Evolutionary conservation across 2,113 vertebrate genomes (phyloP), one percentile per base, ranked within the genome.

Genomic region (Genyomyrus donnyi): DNA sequence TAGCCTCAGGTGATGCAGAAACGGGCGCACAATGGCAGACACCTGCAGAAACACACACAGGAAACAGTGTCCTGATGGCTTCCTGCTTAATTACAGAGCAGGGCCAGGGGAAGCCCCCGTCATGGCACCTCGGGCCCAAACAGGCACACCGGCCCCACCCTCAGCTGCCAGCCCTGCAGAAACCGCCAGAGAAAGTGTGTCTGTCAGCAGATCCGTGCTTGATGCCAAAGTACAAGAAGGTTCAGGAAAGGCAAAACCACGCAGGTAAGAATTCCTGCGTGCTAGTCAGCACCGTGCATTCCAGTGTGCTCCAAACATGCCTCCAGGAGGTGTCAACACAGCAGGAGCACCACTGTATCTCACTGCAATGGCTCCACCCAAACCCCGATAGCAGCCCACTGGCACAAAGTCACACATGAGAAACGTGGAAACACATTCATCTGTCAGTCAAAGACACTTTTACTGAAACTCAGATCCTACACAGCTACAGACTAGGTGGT

Each of bases 11-110:
- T 92, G 84, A 91, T 87, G 92, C 89, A 93, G 92, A 92, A 94
- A 88, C 89, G 91, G 87, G 90, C 31, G 11, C 56, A 62, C 87
- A 89, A 31, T 89, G 62, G 53, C 89, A 90, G 87, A 88, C 96
- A 96, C 95, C 95, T 96, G 95, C 93, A 95, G 95, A 96, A 96
- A 95, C 93, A 95, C 93, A 94, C 94, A 94, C 89, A 94, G 94
- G 95, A 95, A 95, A 94, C 92, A 90, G 91, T 92, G 91, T 92
- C 91, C 93, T 94, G 93, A 96, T 93, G 92, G 93, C 93, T 96
- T 95, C 94, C 94, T 91, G 88, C 88, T 93, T 96, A 96, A 96
- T 96, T 96, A 96, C 91, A 96, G 94, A 91, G 93, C 90, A 89
- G 90, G 85, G 83, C 91, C 7, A 90, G 88, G n/a, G 49, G 86